These are phyloP conservation scores for Trilocha varians DNA, from an alignment of 2,888 invertebrate genomes.

Conservation along the genomic window DNA sequence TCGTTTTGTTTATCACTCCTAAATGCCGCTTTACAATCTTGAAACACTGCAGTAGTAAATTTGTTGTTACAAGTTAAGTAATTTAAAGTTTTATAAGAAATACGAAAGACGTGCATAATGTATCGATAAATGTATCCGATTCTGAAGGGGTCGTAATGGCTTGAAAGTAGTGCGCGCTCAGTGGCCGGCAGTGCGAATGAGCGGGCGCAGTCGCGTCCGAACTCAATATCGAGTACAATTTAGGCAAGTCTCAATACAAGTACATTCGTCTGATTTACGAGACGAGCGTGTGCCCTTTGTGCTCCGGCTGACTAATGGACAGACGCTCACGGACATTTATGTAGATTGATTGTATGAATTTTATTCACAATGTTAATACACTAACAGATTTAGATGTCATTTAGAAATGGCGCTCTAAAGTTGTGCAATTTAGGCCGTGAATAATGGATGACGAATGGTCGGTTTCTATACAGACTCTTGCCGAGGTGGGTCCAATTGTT, in stretches of 20 bases:
- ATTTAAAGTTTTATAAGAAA: background rate
- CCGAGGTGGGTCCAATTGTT: conserved; percentile 55
- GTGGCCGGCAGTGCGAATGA: conserved; percentile 18
- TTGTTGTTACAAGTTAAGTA: background rate
- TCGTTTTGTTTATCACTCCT: background rate
- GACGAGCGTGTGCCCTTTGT: conserved; percentile 72
- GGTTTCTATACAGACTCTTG: conserved; percentile 58
- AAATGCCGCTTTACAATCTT: background rate
- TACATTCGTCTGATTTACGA: conserved; percentile 70
- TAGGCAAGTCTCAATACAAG: conserved; percentile 66
- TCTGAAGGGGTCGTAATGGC: conserved; percentile 59
- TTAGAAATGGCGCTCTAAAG: conserved; percentile 73
- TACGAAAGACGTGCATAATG: too few relatives aligned
- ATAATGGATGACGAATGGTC: conserved; percentile 71
- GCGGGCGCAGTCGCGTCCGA: conserved; percentile 25
- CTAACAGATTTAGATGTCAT: conserved; percentile 74
- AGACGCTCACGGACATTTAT: conserved; percentile 73
- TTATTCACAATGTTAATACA: conserved; percentile 74
- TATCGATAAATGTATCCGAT: background rate
- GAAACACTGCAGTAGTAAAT: background rate
- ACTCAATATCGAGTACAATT: conserved; percentile 62
- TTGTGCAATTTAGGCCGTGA: conserved; percentile 73
- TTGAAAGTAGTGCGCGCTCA: conserved; percentile 41
- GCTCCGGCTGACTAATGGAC: conserved; percentile 70
- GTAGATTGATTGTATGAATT: conserved; percentile 74